phyloP scores from a whole-genome alignment of 2,797 vertebrate species.

The Anguilla megastoma region DNA sequence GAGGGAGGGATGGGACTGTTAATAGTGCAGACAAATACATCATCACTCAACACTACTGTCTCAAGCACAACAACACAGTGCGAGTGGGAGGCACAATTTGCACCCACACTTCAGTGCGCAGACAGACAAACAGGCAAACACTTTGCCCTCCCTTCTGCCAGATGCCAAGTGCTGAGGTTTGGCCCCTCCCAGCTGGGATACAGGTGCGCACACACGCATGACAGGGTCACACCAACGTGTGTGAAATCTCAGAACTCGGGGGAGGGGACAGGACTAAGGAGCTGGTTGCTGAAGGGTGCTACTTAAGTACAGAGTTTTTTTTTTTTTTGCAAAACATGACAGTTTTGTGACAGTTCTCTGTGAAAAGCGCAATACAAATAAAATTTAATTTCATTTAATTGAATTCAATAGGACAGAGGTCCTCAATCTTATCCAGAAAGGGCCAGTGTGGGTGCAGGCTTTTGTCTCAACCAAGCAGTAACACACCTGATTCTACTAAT shows the following conservation, averaged over 20 bases:
- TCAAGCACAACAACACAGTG: constrained; percentile 51
- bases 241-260: constrained; percentile 42
- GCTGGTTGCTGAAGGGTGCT: not conserved
- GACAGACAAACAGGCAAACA: constrained; percentile 38
- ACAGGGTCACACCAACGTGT: constrained; percentile 28
- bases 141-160: constrained; percentile 46
- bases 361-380: no score
- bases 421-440: no score
- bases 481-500: no score
- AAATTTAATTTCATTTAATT: no score
- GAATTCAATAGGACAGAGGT: no score
- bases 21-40: constrained; percentile 5
- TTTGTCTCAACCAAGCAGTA: no score
- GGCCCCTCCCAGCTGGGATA: constrained; percentile 33
- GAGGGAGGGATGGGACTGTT: not conserved
- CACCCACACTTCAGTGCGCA: constrained; percentile 50
- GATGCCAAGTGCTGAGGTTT: constrained; percentile 43
- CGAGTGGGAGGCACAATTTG: constrained; percentile 62
- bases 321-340: no score
- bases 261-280: not conserved
- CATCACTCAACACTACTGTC: not conserved
- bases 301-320: not conserved
- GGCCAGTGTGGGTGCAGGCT: no score
- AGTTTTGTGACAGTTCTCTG: no score
- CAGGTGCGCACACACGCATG: constrained; percentile 11